Evolutionary conservation across 2,888 invertebrate genomes (phyloP).

Genomic region (Beris chalybata): DNA sequence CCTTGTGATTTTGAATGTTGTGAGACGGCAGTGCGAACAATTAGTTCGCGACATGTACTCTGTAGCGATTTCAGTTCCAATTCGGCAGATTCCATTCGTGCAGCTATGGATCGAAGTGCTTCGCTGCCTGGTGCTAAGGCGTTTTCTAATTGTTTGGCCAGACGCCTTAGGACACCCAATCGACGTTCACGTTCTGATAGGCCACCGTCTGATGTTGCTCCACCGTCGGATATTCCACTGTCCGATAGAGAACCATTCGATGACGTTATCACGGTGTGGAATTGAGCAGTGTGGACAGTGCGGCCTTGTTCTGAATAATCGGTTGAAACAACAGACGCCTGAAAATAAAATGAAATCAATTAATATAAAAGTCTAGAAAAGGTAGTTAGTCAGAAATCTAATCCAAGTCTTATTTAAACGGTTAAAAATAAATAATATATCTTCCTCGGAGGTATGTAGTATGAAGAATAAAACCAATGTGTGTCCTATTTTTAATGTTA

Average conservation of each 20-base stretch:
- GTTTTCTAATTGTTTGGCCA: conserved; percentile 67
- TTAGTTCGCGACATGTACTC: conserved; percentile 66
- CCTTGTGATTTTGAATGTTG: conserved; percentile 45
- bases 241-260: conserved; percentile 68
- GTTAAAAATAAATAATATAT: too few species aligned
- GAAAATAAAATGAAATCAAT: conserved; percentile 1
- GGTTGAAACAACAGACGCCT: conserved; percentile 16
- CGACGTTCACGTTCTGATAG: conserved; percentile 66
- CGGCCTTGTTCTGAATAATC: conserved; percentile 5
- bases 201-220: conserved; percentile 72
- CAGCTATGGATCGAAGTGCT: conserved; percentile 64
- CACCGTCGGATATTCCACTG: conserved; percentile 75
- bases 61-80: conserved; percentile 68
- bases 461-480: too few species aligned
- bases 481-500: too few species aligned
- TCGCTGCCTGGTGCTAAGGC: conserved; percentile 69
- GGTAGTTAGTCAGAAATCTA: background rate
- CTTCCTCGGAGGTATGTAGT: too few species aligned
- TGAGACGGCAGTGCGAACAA: conserved; percentile 56
- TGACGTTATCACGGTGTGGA: conserved; percentile 44
- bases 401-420: background rate
- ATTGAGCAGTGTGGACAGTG: conserved; percentile 1
- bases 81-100: conserved; percentile 69
- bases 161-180: conserved; percentile 65
- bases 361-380: background rate